A percentile compares a stretch with the other conserved stretches of the same genome.
Evolutionary conservation across 92 coral and sea anemone species (phyloP).

Genomic region (Blastomussa wellsi): DNA sequence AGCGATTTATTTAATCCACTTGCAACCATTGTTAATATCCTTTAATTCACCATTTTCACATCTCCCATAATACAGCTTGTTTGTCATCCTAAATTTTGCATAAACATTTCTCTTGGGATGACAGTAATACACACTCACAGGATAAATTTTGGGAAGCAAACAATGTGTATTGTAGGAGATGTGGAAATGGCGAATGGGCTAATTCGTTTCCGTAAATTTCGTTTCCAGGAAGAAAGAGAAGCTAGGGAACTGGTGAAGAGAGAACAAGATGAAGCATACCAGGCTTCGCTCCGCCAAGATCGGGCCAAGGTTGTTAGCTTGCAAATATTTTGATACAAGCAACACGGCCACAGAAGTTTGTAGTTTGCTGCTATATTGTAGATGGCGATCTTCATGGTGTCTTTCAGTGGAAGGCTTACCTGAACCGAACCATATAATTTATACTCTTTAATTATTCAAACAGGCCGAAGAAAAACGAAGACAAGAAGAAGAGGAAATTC

Average conservation of each 20-base stretch:
- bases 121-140: too few relatives aligned
- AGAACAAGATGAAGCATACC: slow-evolving; percentile 96
- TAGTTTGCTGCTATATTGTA: neutral
- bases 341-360: neutral
- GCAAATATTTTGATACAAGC: neutral
- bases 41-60: too few relatives aligned
- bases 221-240: slow-evolving; percentile 81
- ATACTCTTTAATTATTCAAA: neutral
- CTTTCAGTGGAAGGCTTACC: neutral
- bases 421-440: neutral
- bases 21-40: too few relatives aligned
- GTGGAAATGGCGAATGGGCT: too few relatives aligned
- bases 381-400: neutral
- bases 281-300: slow-evolving; percentile 88
- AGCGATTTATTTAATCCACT: too few relatives aligned
- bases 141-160: too few relatives aligned
- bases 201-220: neutral
- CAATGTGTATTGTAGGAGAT: too few relatives aligned
- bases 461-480: slow-evolving; percentile 83
- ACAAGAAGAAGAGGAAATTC: slow-evolving; percentile 82
- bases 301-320: slow-evolving; percentile 67
- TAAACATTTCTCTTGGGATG: too few relatives aligned
- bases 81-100: too few relatives aligned
- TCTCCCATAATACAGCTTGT: too few relatives aligned
- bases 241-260: slow-evolving; percentile 84